Evolutionary conservation across 2,113 vertebrate species (phyloP), one percentile per base, ranked within the genome.

Genomic region (Scophthalmus maximus): DNA sequence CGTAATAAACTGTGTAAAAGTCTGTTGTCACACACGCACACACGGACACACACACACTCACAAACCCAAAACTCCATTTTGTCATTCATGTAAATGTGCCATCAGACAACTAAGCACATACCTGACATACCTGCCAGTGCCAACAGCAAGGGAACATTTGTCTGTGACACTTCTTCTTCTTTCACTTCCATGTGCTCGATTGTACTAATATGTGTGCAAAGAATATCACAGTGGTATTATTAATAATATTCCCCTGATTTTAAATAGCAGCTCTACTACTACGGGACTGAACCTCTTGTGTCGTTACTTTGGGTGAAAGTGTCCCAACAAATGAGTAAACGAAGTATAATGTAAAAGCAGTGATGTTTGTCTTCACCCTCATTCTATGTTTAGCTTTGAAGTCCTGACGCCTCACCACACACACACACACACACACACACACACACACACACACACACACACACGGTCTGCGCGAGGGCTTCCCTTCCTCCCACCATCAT

Each of bases 371-470:
- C 64, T 70, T 87, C 73, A 73, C 17, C 58, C 62, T 80, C 30
- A 61, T 79, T 85, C 47, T 73, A 2, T 58, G 50, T 73, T 49
- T 52, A 56, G 44, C 81, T 95, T 95, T 95, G 94, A 96, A 94
- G 94, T 95, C 8, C 47, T 66, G 51, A 65, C 78, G 88, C 87
- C 90, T 95, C 93, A 95, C 93, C 66, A 70, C 60, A 67, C 56
- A 58, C 61, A 61, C 92, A 93, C 18, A 3, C 18, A 8, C 18
- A 7, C 42, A n/a, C 42, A 8, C 42, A n/a, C 42, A 89, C 90
- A 87, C 92, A 93, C 90, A 90, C 92, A 86, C 92, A 93, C 91
- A 90, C 92, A 87, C 91, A 93, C 91, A 89, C 91, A 85, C 91
- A 92, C 91, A 89, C 81, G 92, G 81, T 86, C 83, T 82, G 91